Percentiles rank a stretch among this genome's conserved stretches.
These are phyloP conservation scores for Octomys mimax DNA, from an alignment of 2,797 vertebrate species.

Conservation along the genomic window DNA sequence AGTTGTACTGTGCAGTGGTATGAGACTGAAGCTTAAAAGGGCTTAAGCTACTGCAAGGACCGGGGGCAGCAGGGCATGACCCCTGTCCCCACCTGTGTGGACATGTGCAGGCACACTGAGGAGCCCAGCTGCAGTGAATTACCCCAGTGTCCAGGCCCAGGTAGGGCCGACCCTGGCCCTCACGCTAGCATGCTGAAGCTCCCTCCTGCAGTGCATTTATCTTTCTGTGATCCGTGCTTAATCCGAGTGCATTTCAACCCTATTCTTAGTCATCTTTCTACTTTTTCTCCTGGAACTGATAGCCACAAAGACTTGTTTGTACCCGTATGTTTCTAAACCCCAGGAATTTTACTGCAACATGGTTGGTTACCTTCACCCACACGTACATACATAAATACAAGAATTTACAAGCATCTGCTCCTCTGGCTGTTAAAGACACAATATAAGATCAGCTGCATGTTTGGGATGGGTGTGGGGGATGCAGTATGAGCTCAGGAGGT, in stretches of 20 bases:
- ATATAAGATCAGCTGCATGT: background rate
- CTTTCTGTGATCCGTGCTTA: background rate
- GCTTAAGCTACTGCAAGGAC: too few species aligned
- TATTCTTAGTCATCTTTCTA: background rate
- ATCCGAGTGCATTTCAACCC: background rate
- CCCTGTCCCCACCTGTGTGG: background rate
- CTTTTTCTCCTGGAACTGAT: background rate
- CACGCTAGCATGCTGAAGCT: background rate
- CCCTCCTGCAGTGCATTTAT: background rate
- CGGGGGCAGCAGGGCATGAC: background rate
- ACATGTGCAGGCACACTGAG: rapidly evolving
- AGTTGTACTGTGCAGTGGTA: background rate
- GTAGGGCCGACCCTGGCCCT: background rate
- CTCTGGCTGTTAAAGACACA: background rate
- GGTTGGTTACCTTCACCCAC: background rate
- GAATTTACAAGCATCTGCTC: background rate
- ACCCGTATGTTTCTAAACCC: background rate
- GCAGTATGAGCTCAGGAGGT: background rate
- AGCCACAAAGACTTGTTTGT: background rate
- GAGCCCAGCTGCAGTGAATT: background rate
- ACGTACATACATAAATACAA: background rate
- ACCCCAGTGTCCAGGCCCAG: background rate
- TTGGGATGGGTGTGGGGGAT: background rate
- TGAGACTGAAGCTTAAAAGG: background rate
- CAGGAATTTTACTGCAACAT: background rate